Evolutionary conservation across 2,888 invertebrate species (phyloP).

Genomic region (Luffia ferchaultella): DNA sequence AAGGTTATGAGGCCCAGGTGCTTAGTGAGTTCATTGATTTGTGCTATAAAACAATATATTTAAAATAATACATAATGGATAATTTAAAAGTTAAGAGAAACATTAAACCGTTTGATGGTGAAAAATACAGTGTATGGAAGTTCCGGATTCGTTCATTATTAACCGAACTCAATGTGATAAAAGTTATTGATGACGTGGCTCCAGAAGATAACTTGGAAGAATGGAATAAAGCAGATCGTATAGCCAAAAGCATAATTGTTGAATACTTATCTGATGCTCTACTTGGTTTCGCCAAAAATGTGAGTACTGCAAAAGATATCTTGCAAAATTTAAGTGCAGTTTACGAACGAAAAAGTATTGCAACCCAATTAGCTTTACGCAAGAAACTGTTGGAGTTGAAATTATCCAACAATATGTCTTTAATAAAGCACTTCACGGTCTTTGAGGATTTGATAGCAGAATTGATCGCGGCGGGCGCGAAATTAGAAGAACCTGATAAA

Average conservation of each 20-base stretch:
- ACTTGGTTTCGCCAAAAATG: neutral
- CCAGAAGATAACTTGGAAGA: neutral
- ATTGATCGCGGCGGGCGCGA: neutral
- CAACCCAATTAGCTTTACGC: neutral
- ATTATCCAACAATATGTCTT: neutral
- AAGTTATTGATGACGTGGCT: neutral
- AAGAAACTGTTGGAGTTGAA: neutral
- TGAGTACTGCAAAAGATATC: neutral
- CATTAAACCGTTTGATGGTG: neutral
- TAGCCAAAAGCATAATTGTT: neutral
- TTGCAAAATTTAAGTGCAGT: neutral
- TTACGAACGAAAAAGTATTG: neutral
- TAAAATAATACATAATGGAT: too few species aligned
- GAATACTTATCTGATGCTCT: neutral
- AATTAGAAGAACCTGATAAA: neutral
- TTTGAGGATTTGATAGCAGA: neutral
- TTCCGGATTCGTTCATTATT: neutral
- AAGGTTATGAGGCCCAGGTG: too few species aligned
- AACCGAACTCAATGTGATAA: neutral
- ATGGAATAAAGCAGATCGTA: neutral
- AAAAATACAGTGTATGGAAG: neutral
- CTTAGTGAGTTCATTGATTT: too few species aligned
- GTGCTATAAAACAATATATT: too few species aligned
- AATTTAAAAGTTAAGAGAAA: neutral
- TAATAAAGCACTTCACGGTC: neutral